Conservation (phyloP, 2,888 invertebrate genomes). For the Lamproptera curius region DNA sequence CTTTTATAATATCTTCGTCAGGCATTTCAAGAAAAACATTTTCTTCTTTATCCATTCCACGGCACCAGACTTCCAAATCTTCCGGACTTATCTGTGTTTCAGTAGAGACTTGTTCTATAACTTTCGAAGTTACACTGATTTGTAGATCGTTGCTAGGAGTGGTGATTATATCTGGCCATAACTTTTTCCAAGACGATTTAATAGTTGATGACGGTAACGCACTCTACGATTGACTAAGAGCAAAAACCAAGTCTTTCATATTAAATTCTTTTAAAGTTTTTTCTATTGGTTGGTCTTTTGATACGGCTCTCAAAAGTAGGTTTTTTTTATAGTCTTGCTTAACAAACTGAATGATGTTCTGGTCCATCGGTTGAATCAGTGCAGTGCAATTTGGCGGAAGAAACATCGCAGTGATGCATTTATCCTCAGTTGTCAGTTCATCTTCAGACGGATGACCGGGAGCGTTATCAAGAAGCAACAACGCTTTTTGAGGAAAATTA, state of each 20-base stretch:
- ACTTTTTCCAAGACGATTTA: constrained; percentile 36
- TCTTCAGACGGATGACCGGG: constrained; percentile 25
- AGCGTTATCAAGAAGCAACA: too few species aligned
- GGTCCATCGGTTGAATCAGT: constrained; percentile 39
- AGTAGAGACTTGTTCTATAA: constrained; percentile 35
- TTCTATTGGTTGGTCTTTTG: constrained; percentile 26
- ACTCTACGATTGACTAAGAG: constrained; percentile 32
- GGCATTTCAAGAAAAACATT: too few species aligned
- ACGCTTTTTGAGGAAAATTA: too few species aligned
- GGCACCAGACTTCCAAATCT: constrained; percentile 33
- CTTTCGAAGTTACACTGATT: constrained; percentile 34
- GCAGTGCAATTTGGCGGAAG: constrained; percentile 35
- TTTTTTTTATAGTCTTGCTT: too few species aligned
- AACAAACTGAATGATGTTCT: too few species aligned
- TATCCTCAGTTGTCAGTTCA: constrained; percentile 33
- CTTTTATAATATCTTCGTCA: constrained; percentile 36
- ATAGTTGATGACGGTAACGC: constrained; percentile 32
- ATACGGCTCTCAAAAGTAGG: too few species aligned
- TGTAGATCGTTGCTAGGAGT: constrained; percentile 31
- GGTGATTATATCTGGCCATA: constrained; percentile 30
- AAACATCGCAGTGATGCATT: constrained; percentile 35
- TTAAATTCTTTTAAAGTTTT: constrained; percentile 27
- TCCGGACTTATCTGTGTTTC: constrained; percentile 30
- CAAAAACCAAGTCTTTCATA: constrained; percentile 31
- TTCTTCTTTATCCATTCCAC: constrained; percentile 37